These are phyloP conservation scores for Pocota personata DNA, from an alignment of 2,888 invertebrate genomes.

Conservation along the genomic window DNA sequence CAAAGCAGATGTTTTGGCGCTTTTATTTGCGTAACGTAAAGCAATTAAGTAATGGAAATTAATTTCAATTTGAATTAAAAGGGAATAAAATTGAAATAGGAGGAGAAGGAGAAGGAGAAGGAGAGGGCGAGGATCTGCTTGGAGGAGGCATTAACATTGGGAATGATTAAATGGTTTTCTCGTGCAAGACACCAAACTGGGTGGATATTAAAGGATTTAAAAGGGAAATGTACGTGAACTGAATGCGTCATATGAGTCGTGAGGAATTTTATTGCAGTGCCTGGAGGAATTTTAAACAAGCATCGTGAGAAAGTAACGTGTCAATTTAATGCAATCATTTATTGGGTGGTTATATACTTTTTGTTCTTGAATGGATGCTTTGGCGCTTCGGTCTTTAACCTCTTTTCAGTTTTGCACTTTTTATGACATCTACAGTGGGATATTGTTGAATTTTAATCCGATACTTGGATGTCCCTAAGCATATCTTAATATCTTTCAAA, in stretches of 20 bases:
- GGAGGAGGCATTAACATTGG: conserved; percentile 39
- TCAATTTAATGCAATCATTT: not conserved
- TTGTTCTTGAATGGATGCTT: too few relatives aligned
- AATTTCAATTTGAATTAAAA: conserved; percentile 66
- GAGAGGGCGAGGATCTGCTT: not conserved
- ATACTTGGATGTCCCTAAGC: too few relatives aligned
- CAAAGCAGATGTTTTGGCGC: conserved; percentile 62
- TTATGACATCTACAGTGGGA: too few relatives aligned
- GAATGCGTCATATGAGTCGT: conserved; percentile 22
- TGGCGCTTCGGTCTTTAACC: too few relatives aligned
- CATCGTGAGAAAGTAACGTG: not conserved
- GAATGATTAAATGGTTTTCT: conserved; percentile 50
- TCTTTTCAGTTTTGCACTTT: too few relatives aligned
- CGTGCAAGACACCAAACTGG: conserved; percentile 33
- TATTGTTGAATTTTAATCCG: too few relatives aligned
- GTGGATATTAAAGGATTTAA: conserved; percentile 50
- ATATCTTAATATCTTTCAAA: too few relatives aligned
- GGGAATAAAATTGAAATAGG: conserved; percentile 9
- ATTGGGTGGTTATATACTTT: not conserved
- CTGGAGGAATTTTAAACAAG: conserved; percentile 13
- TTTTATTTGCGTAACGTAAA: conserved; percentile 57
- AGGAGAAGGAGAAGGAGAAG: not conserved
- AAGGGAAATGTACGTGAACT: conserved; percentile 37
- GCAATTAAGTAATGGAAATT: conserved; percentile 66
- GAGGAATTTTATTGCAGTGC: conserved; percentile 7